Evolutionary conservation across 2,113 vertebrate genomes (phyloP).

Genomic region (Brienomyrus brachyistius): DNA sequence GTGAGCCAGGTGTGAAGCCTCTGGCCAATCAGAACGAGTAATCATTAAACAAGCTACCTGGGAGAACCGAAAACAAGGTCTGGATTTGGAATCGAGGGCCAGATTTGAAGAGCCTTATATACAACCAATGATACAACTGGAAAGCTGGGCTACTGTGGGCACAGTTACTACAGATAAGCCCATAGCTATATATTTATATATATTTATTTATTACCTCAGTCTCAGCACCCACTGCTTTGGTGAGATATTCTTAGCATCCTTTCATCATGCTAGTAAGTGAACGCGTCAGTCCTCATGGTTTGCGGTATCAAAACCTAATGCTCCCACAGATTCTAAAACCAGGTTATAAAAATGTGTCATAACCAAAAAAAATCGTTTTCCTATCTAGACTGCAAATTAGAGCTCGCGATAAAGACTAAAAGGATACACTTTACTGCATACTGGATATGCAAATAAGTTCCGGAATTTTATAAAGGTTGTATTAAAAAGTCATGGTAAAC

Average conservation of each 20-base stretch:
- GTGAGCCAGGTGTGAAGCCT: neutral
- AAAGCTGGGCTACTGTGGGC: neutral
- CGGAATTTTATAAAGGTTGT: neutral
- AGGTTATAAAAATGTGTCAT: neutral
- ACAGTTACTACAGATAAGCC: neutral
- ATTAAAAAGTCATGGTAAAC: neutral
- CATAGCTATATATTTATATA: neutral
- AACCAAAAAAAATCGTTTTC: neutral
- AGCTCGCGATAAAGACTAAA: neutral
- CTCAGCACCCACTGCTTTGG: neutral
- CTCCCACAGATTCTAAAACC: neutral
- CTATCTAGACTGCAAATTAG: neutral
- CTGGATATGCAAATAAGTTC: neutral
- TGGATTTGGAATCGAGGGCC: neutral
- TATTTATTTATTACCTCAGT: neutral
- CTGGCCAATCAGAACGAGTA: neutral
- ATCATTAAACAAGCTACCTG: neutral
- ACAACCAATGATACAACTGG: neutral
- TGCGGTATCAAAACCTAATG: neutral
- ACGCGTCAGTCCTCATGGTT: neutral
- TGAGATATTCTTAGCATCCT: neutral
- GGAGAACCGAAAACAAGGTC: neutral
- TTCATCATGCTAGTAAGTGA: neutral
- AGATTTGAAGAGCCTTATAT: neutral
- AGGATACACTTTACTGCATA: neutral